Evolutionary conservation across 1,140 invertebrate species (phyloP), one percentile per base, ranked within the genome.

Genomic region (Coptotermes formosanus): DNA sequence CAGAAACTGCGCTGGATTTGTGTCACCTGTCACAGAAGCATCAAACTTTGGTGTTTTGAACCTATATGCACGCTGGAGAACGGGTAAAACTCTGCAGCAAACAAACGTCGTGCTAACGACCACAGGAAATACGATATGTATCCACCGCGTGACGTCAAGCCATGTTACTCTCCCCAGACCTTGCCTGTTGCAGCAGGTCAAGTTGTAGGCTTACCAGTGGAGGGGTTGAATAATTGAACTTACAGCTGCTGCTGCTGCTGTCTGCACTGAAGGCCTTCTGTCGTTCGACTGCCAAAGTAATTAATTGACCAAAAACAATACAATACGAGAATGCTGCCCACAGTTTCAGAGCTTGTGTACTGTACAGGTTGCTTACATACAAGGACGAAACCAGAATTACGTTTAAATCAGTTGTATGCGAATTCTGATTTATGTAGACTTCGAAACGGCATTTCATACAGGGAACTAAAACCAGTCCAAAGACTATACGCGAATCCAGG

Each of bases 151-250:
- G n/a, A 75, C 16, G 64, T 9, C 64, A 75, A 25, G 9, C n/a
- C 64, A 14, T n/a, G 64, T 75, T 75, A 64, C 25, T 64, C 8
- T 64, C 59, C 59, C 59, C 59, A 64, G 12, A 64, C 21, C 64
- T 75, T 16, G 25, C 64, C n/a, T 75, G n/a, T 75, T 30, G 25
- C 25, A 30, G 64, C 52, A 75, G 64, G 25, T 75, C 64, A 75
- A 75, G 59, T 64, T 64, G 59, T n/a, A 64, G 25, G 59, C 59
- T n/a, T n/a, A 64, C n/a, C 64, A n/a, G n/a, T 75, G n/a, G 64
- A 75, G 25, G 64, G 64, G 64, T 30, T 75, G 64, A 75, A 75
- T 75, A 75, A 75, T 75, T 75, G 25, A 75, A 75, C 64, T n/a
- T 75, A 75, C 64, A 75, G 25, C 64, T 75, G 64, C 64, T 75